Evolutionary conservation across 2,888 invertebrate species (phyloP), one percentile per base, ranked within the genome.

Genomic region (Trisateles emortualis): DNA sequence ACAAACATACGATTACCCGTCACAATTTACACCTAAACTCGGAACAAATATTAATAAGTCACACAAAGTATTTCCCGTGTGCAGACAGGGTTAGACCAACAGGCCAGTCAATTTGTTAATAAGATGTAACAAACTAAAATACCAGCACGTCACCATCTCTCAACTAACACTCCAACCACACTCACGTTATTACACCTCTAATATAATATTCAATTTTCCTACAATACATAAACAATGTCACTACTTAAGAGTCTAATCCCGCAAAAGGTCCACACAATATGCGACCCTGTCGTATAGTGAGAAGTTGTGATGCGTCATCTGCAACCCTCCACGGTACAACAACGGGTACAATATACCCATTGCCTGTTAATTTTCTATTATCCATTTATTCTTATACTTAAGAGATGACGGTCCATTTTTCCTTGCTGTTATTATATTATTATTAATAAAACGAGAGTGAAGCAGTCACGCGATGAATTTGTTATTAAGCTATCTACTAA

Each of bases 291-390:
- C 65, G 51, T 52, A 53, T 50, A 50, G 50, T 45, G 53, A 52
- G 40, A 77, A 74, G 56, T 76, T 75, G 62, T 66, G 55, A 68
- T 59, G 72, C 66, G 78, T 72, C 77, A 78, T 75, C 68, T 78
- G 64, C 47, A 59, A 70, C 71, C 60, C 63, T 60, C 54, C 51
- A 51, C 46, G 19, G 53, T 35, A 60, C 58, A 35, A 44, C 44
- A 38, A 17, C 29, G 17, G 59, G 62, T 59, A 68, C 54, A 64
- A 70, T 60, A 43, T 43, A 55, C 54, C 53, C 40, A 10, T 38
- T 17, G 39, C 35, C 42, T 45, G 44, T 57, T 63, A 71, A 65
- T 68, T 60, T 66, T 56, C 44, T 58, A 59, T 55, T 30, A 53
- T 33, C 38, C 47, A 58, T 56, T 40, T 59, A 52, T 52, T 54